A percentile compares a stretch with the other conserved stretches of the same genome.
Evolutionary conservation across 2,113 vertebrate species (phyloP).

Genomic region (Psilopogon haemacephalus): DNA sequence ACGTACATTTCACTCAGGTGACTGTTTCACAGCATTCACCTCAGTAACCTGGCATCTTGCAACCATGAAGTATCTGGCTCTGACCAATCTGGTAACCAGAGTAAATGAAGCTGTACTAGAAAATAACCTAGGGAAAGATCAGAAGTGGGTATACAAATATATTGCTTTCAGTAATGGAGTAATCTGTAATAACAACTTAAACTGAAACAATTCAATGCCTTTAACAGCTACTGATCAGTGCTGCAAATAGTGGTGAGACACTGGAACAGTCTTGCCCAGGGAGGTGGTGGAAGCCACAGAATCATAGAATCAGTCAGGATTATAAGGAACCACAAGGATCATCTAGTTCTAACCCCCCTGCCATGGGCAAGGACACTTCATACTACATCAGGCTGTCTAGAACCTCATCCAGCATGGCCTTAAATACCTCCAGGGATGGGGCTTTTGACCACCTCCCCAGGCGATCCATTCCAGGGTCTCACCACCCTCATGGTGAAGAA

Average conservation of each 20-base stretch:
- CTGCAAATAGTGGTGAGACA: background rate
- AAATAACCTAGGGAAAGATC: background rate
- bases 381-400: no score
- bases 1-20: background rate
- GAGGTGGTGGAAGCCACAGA: no score
- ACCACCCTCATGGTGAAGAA: no score
- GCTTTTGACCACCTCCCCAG: no score
- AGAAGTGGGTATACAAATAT: background rate
- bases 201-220: background rate
- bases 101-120: background rate
- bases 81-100: background rate
- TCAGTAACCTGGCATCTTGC: background rate
- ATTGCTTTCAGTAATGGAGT: background rate
- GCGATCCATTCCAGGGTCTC: no score
- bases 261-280: no score
- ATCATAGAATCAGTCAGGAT: no score
- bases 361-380: no score
- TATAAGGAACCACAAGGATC: no score
- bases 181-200: background rate
- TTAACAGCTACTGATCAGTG: background rate
- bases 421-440: no score
- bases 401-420: no score
- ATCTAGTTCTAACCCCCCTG: no score
- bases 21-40: background rate
- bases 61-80: background rate